Conservation (phyloP, 53 echinoderm and acorn worm genomes). For the Paelopatides confundens region DNA sequence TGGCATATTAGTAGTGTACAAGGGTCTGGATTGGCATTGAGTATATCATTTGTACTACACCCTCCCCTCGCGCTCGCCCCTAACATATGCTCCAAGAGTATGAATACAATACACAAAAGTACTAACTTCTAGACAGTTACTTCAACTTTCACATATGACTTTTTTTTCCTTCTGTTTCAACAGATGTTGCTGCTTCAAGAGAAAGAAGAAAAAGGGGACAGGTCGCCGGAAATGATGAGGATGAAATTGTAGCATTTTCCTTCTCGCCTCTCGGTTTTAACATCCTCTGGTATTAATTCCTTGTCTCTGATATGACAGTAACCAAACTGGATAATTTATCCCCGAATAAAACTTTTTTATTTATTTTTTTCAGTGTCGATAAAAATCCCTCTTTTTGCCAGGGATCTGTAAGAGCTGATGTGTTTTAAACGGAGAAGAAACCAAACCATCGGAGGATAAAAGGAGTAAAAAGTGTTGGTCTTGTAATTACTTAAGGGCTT, state of each 20-base stretch:
- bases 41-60: too few species aligned
- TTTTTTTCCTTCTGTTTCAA: constrained; percentile 48
- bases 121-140: background rate
- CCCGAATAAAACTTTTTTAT: background rate
- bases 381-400: background rate
- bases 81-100: background rate
- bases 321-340: constrained; percentile 18
- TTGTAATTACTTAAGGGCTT: constrained; percentile 30
- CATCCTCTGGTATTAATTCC: background rate
- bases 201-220: constrained; percentile 98
- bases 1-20: background rate
- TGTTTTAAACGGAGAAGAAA: background rate
- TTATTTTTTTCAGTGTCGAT: constrained; percentile 29
- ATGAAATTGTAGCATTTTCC: background rate
- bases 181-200: constrained; percentile 99
- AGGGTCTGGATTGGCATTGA: too few species aligned
- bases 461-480: background rate
- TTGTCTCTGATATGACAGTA: constrained; percentile 28
- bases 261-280: background rate
- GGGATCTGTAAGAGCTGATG: background rate
- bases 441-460: background rate
- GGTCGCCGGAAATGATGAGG: constrained; percentile 76
- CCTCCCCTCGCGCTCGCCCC: too few species aligned
- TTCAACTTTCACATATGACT: too few species aligned
- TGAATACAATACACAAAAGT: background rate